Evolutionary conservation across 2,113 vertebrate genomes (phyloP), one percentile per base, ranked within the genome.

Genomic region (Syngnathus floridae): DNA sequence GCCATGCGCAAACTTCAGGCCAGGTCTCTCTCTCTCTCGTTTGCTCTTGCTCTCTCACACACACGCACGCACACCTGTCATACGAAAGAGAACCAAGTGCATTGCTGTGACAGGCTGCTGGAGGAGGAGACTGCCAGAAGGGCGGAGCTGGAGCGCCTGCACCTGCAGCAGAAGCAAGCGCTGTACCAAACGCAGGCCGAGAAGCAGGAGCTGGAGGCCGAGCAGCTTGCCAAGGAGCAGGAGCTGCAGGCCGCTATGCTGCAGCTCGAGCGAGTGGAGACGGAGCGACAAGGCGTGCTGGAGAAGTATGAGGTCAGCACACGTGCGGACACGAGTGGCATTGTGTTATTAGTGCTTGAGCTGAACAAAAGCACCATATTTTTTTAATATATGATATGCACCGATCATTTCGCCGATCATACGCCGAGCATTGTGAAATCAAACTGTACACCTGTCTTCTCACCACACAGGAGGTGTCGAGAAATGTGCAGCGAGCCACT

Each of bases 121-220:
- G 93, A 97, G 76, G 93, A 98, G 60, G 95, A 98, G 84, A 86
- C 91, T 1, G 72, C 80, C 7, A 98, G 97, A 88, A 91, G 95
- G 72, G 85, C 88, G 0, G 94, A 95, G 63, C 83, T 97, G 84
- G 95, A 99, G 79, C 91, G 88, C 76, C 91, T 96, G 84, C 93
- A 96, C 81, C 80, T 90, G 80, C 85, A 90, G 83, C 96, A 98
- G 90, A 94, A 96, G 82, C 91, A 90, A 86, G 86, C 88, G 73
- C 93, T 98, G 70, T 91, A 90, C 71, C 92, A 90, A 73, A 95
- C 93, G 0, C 90, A 95, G 76, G 93, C 93, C 0, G 94, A 99
- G 90, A 98, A 97, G 75, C 91, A 92, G 88, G 92, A 94, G 87
- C 81, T 97, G 84, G 91, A 92, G 84, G 89, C 89, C 1, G 88